phyloP scores from a whole-genome alignment of 2,797 vertebrate species.

The Pogoniulus pusillus region DNA sequence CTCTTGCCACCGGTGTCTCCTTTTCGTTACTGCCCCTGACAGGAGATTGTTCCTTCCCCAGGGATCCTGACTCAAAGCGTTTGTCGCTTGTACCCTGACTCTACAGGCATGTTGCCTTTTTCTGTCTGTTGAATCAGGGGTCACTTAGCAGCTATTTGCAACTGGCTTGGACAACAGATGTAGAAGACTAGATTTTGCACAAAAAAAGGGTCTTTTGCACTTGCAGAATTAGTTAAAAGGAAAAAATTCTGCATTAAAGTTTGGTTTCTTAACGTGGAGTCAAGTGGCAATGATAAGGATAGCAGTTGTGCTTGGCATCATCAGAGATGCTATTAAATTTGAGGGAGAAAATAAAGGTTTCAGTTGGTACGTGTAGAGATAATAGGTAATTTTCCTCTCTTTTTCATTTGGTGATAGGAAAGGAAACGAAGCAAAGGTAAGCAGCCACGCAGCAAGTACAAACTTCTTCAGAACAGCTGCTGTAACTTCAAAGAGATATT shows the following conservation, averaged over 20 bases:
- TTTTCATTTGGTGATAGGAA: background rate
- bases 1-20: background rate
- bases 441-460: accelerated
- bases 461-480: background rate
- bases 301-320: background rate
- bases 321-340: background rate
- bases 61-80: background rate
- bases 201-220: background rate
- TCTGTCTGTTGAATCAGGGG: background rate
- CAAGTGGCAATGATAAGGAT: background rate
- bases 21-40: background rate
- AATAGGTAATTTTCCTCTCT: background rate
- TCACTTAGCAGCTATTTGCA: accelerated
- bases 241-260: background rate
- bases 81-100: background rate
- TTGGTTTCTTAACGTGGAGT: background rate
- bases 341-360: background rate
- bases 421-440: background rate
- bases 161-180: background rate
- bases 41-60: background rate
- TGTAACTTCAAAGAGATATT: background rate
- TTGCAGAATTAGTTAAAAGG: background rate
- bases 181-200: background rate
- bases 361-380: background rate
- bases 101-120: accelerated